Evolutionary conservation across 2,888 invertebrate genomes (phyloP), one percentile per base, ranked within the genome.

Genomic region (Meghimatium bilineatum): DNA sequence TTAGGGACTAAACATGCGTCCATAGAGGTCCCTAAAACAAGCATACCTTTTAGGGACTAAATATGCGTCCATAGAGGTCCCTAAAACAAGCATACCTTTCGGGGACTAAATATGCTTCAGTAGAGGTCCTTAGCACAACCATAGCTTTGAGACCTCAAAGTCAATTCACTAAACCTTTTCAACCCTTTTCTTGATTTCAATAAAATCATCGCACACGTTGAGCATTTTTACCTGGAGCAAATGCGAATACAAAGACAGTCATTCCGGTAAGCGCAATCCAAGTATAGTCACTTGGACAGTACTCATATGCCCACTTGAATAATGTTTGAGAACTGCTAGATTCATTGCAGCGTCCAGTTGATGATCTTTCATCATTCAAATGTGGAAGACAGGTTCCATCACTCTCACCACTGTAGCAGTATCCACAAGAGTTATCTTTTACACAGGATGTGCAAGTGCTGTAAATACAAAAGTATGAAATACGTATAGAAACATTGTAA

Each of bases 401-500:
- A 3, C 72, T 74, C 10, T 86, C 81, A 32, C 44, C 84, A 14
- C 69, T 32, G 71, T 56, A 85, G 86, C 94, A 94, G 88, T 92
- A 94, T 0, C 95, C 95, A 89, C 95, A 95, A n/a, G 89, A 85
- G 12, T 87, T 88, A 79, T 91, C 90, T 23, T 90, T 90, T 12
- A 93, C 92, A 87, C 95, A 95, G 12, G 87, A 85, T 49, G 92
- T 89, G 87, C 94, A 95, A 17, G 84, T 63, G n/a, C 86, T 86
- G 76, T 44, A 49, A 36, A 34, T 3, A 23, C 23, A 23, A 23
- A 56, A 23, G 23, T 56, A 56, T 63, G n/a, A n/a, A 12, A 44
- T 44, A 5, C 5, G 44, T 44, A 44, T 8, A 44, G 44, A 44
- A n/a, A n/a, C n/a, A n/a, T n/a, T n/a, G n/a, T n/a, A n/a, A n/a